phyloP scores from a whole-genome alignment of 2,113 vertebrate species.

The Gallinago undulata region DNA sequence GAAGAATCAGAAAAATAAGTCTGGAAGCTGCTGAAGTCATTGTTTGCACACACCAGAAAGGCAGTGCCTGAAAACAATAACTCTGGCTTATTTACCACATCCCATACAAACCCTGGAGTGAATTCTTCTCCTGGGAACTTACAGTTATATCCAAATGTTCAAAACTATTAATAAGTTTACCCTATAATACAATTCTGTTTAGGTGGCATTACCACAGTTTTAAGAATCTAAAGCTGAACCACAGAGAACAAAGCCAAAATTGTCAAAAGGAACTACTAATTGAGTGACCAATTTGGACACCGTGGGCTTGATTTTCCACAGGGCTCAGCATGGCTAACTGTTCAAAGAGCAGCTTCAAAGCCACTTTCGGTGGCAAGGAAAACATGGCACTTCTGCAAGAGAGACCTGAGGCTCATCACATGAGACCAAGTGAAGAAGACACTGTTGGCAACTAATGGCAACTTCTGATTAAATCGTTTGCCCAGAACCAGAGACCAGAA shows the following conservation, averaged over 20 bases:
- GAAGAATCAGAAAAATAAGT: slow-evolving; percentile 70
- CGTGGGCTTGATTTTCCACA: slow-evolving; percentile 46
- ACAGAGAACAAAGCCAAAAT: slow-evolving; percentile 56
- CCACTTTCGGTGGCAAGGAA: slow-evolving; percentile 1
- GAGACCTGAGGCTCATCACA: neutral
- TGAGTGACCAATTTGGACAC: slow-evolving; percentile 56
- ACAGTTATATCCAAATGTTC: slow-evolving; percentile 66
- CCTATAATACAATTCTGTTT: slow-evolving; percentile 61
- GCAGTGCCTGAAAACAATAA: slow-evolving; percentile 67
- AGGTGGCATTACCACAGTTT: slow-evolving; percentile 62
- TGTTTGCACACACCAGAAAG: slow-evolving; percentile 72
- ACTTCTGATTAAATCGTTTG: neutral
- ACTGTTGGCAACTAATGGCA: neutral
- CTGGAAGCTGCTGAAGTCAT: slow-evolving; percentile 70
- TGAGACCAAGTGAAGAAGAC: neutral
- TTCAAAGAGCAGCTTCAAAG: slow-evolving; percentile 40
- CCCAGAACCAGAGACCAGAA: neutral
- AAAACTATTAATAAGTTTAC: slow-evolving; percentile 66
- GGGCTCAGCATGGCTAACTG: neutral
- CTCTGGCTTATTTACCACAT: slow-evolving; percentile 64
- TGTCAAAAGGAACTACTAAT: slow-evolving; percentile 50
- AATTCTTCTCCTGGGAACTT: slow-evolving; percentile 72
- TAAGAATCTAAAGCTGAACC: slow-evolving; percentile 41
- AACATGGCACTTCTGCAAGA: neutral
- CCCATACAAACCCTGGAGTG: slow-evolving; percentile 69